Percentiles rank a stretch among this genome's conserved stretches.
Evolutionary conservation across 2,797 vertebrate species (phyloP).

Genomic region (Sciurus carolinensis): DNA sequence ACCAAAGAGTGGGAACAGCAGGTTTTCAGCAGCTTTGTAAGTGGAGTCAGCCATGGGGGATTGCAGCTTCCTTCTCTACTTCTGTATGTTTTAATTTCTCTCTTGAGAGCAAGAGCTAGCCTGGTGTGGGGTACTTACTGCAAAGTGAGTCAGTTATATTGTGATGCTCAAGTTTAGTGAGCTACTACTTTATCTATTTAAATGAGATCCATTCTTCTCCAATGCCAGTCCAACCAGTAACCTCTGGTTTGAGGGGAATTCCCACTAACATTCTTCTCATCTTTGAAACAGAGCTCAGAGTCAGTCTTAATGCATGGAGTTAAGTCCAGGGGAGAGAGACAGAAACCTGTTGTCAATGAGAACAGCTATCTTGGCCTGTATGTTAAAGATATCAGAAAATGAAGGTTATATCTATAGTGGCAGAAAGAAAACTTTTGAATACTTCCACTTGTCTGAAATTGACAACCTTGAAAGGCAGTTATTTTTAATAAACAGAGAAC

Average conservation of each 20-base stretch:
- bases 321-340: not conserved
- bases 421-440: not conserved
- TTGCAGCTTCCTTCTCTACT: not conserved
- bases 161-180: not conserved
- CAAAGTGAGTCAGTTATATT: not conserved
- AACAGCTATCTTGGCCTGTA: not conserved
- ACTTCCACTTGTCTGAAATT: not conserved
- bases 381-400: not conserved
- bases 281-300: not conserved
- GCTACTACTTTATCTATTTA: not conserved
- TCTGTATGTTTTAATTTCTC: not conserved
- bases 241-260: not conserved
- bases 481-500: slow-evolving; percentile 39
- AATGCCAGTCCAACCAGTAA: not conserved
- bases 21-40: not conserved
- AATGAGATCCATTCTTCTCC: not conserved
- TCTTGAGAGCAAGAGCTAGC: not conserved
- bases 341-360: not conserved
- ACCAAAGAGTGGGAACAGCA: not conserved
- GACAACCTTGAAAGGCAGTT: not conserved
- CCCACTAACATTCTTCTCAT: not conserved
- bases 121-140: not conserved
- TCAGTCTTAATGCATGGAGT: not conserved
- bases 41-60: not conserved
- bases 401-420: not conserved